Evolutionary conservation across 2,113 vertebrate species (phyloP).

Genomic region (Macroglossus sobrinus): DNA sequence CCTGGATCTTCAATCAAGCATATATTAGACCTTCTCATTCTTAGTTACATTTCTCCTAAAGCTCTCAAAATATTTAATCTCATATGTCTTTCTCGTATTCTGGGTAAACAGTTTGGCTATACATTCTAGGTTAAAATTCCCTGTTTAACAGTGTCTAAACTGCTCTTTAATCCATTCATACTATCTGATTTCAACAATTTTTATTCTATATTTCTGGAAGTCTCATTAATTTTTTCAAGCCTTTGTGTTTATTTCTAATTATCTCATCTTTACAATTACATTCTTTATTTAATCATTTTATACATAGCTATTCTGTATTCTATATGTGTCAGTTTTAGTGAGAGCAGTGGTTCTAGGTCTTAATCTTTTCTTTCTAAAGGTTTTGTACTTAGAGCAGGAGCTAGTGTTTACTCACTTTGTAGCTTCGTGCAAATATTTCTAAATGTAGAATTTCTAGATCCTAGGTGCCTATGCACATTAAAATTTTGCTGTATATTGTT

Average conservation of each 20-base stretch:
- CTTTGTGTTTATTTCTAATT: neutral
- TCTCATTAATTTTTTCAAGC: neutral
- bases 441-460: neutral
- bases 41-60: neutral
- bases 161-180: neutral
- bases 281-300: neutral
- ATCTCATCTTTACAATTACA: neutral
- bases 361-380: constrained; percentile 4
- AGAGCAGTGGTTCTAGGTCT: neutral
- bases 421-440: neutral
- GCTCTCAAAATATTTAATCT: neutral
- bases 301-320: neutral
- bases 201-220: neutral
- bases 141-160: neutral
- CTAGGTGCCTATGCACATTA: neutral
- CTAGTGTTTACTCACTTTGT: neutral
- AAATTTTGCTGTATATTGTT: neutral
- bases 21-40: neutral
- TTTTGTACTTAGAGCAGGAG: neutral
- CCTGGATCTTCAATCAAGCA: neutral
- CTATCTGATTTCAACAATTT: neutral
- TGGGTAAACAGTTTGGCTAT: neutral
- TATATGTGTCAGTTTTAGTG: neutral
- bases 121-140: neutral
- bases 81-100: neutral